A percentile compares a stretch with the other conserved stretches of the same genome.
Evolutionary conservation across 2,113 vertebrate species (phyloP).

Genomic region (Seriola aureovittata): DNA sequence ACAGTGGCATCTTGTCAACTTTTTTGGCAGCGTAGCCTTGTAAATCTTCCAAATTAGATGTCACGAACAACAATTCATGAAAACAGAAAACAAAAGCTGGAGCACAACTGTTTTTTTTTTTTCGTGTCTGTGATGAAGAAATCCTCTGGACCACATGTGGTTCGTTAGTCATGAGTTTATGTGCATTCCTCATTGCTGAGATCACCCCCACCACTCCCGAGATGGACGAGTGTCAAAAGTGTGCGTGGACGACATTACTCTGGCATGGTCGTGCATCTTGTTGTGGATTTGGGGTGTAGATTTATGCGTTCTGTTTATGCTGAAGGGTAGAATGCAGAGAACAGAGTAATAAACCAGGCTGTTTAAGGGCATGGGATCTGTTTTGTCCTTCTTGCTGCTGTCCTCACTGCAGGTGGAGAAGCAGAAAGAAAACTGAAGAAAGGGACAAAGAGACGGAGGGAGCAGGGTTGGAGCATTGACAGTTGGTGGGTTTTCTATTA

Average conservation of each 20-base stretch:
- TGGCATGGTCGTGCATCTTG: background rate
- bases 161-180: conserved; percentile 65
- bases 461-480: conserved; percentile 25
- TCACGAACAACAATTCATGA: background rate
- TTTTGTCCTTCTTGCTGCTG: background rate
- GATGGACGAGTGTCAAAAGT: conserved; percentile 42
- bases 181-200: conserved; percentile 68
- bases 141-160: conserved; percentile 52
- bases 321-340: background rate
- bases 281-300: conserved; percentile 3
- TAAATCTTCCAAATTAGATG: background rate
- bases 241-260: conserved; percentile 36
- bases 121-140: conserved; percentile 36
- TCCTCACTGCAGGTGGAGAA: background rate
- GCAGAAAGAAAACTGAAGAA: background rate
- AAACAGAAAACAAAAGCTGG: conserved; percentile 19
- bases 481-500: conserved; percentile 73
- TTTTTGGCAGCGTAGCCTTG: background rate
- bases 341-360: background rate
- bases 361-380: no score
- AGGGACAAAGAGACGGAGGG: background rate
- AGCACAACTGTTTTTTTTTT: conserved; percentile 17
- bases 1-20: background rate
- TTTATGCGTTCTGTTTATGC: background rate
- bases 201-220: conserved; percentile 33